Percentiles rank a stretch among this genome's conserved stretches.
These are phyloP conservation scores for Aspidiotus destructor DNA, from an alignment of 2,888 invertebrate species.

Conservation along the genomic window DNA sequence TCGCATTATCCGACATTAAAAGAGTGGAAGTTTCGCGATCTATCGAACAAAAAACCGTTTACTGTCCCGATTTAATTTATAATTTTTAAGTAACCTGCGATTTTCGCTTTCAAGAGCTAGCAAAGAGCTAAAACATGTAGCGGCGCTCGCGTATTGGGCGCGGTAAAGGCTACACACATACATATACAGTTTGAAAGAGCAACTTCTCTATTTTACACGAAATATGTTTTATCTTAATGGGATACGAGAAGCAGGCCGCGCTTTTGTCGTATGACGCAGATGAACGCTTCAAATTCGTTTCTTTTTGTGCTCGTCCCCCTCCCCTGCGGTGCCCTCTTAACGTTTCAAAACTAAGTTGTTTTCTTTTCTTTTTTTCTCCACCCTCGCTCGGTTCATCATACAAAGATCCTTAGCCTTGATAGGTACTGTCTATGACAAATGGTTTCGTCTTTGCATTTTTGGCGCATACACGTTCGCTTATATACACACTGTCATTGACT, in stretches of 20 bases:
- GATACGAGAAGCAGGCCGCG: conserved; percentile 23
- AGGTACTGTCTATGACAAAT: conserved; percentile 30
- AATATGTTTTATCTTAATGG: conserved; percentile 33
- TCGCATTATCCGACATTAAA: not conserved
- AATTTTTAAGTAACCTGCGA: conserved; percentile 29
- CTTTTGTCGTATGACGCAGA: conserved; percentile 7
- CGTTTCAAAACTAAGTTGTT: no score
- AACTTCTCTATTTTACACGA: conserved; percentile 32
- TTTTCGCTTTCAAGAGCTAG: conserved; percentile 13
- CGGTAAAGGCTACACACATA: conserved; percentile 12
- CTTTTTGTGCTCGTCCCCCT: not conserved
- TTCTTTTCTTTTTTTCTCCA: no score
- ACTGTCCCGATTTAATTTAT: conserved; percentile 27
- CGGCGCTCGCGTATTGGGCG: conserved; percentile 25
- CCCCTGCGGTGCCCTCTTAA: not conserved
- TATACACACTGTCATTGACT: not conserved
- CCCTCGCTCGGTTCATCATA: conserved; percentile 18
- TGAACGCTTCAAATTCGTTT: not conserved
- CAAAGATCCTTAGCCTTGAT: conserved; percentile 24
- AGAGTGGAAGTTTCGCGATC: not conserved
- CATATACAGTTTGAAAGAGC: conserved; percentile 13
- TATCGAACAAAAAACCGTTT: conserved; percentile 12
- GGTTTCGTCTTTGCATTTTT: conserved; percentile 21
- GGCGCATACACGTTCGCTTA: not conserved
- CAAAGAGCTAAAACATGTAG: conserved; percentile 32